phyloP scores from a whole-genome alignment of 2,888 invertebrate genomes.

The Macropis europaea region DNA sequence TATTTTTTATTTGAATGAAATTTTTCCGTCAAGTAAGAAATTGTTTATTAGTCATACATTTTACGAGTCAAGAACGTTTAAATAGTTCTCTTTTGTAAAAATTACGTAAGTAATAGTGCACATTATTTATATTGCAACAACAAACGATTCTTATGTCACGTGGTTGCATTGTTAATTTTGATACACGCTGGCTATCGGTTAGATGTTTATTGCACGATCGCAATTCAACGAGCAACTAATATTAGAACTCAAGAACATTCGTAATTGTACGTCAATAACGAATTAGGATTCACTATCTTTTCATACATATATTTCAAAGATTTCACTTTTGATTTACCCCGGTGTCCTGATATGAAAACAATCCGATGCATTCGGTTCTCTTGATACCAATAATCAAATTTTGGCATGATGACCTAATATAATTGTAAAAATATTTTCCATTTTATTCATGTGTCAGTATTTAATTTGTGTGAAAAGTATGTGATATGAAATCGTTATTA shows the following conservation, averaged over 20 bases:
- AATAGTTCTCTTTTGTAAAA: neutral
- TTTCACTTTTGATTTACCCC: neutral
- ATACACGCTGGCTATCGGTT: constrained; percentile 12
- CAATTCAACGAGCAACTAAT: constrained; percentile 28
- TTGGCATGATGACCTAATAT: no score
- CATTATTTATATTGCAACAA: constrained; percentile 3
- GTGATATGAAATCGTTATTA: no score
- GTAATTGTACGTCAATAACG: constrained; percentile 23
- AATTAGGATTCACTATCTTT: neutral
- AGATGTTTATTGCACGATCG: constrained; percentile 35
- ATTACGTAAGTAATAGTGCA: neutral
- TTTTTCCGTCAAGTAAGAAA: no score
- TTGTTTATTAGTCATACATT: neutral
- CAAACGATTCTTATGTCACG: constrained; percentile 15
- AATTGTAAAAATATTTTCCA: no score
- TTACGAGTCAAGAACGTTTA: neutral
- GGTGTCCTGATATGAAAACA: neutral
- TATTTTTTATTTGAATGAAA: no score
- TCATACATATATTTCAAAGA: neutral
- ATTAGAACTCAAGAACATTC: constrained; percentile 42
- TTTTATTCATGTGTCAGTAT: no score
- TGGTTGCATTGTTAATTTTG: constrained; percentile 36
- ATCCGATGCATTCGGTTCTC: no score
- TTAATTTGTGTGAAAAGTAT: no score
- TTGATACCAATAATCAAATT: no score